Evolutionary conservation across 2,113 vertebrate genomes (phyloP), one percentile per base, ranked within the genome.

Genomic region (Emberiza fucata): DNA sequence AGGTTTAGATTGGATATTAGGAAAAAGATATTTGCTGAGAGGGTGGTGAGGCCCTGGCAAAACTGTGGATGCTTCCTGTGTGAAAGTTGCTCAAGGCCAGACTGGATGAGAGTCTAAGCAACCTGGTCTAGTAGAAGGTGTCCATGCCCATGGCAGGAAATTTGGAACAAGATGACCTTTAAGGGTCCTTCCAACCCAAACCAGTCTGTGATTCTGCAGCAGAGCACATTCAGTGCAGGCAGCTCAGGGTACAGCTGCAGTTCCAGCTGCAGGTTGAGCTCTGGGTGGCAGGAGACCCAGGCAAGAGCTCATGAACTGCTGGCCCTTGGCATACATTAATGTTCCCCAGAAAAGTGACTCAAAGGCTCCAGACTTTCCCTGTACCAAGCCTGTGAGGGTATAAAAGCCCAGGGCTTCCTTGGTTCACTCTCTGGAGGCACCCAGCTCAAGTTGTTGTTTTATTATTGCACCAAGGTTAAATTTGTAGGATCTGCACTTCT

Each of bases 361-460:
- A 53, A 18, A 28, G 63, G 27, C 72, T 68, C 39, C 63, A 60
- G 39, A 15, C 14, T n/a, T 44, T 21, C 27, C 18, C 33, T 9
- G 8, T 0, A 0, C 12, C 23, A 12, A 5, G 2, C 28, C 39
- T 61, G 19, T 16, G 19, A 61, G 15, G 23, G 8, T 16, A 16
- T 28, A n/a, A 33, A 53, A 53, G 4, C 54, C 33, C 27, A 28
- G 17, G 12, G 27, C 22, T 69, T 60, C 22, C 37, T 45, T 39
- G 6, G 39, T 45, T 69, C 23, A 44, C 12, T 20, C n/a, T 24
- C 25, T 21, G 16, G 23, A 79, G 40, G 4, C n/a, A 54, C 29
- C 12, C 20, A 54, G 24, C n/a, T 48, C 16, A n/a, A 22, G 25
- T 0, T 21, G 44, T 27, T 47, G 4, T 14, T 54, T n/a, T 35